phyloP scores from a whole-genome alignment of 2,797 vertebrate genomes.

The Harpagifer antarcticus region DNA sequence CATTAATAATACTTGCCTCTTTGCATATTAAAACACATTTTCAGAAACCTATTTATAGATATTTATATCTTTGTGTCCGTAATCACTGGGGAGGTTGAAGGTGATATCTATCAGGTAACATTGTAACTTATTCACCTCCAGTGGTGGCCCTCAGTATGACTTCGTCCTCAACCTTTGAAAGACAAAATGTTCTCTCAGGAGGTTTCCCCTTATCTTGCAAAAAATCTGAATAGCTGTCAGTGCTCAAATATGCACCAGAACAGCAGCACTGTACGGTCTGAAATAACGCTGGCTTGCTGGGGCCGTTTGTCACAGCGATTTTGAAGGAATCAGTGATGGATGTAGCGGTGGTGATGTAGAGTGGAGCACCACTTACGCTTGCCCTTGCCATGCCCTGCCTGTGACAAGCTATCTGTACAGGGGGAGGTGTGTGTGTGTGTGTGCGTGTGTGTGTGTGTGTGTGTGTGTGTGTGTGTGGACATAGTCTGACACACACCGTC shows the following conservation, averaged over 20 bases:
- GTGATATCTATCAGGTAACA: too few species aligned
- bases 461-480: constrained; percentile 32
- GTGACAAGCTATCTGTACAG: constrained; percentile 60
- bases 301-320: constrained; percentile 76
- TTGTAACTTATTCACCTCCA: too few species aligned
- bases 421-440: constrained; percentile 30
- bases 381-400: constrained; percentile 66
- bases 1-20: too few species aligned
- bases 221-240: constrained; percentile 51
- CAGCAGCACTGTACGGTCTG: constrained; percentile 51
- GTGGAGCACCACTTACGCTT: constrained; percentile 61
- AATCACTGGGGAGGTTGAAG: too few species aligned
- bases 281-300: constrained; percentile 73
- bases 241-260: constrained; percentile 59
- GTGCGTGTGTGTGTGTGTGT: constrained; percentile 37
- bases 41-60: too few species aligned
- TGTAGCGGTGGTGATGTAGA: constrained; percentile 55
- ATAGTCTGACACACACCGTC: constrained; percentile 24
- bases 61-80: too few species aligned
- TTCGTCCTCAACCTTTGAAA: constrained; percentile 25
- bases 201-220: constrained; percentile 61
- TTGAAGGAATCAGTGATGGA: constrained; percentile 69
- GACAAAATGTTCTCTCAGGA: constrained; percentile 48
- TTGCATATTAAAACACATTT: too few species aligned
- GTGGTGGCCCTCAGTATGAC: not conserved